These are phyloP conservation scores for rat (Rattus norvegicus) DNA, from an alignment of 2,113 vertebrate species.

Conservation along the genomic window DNA sequence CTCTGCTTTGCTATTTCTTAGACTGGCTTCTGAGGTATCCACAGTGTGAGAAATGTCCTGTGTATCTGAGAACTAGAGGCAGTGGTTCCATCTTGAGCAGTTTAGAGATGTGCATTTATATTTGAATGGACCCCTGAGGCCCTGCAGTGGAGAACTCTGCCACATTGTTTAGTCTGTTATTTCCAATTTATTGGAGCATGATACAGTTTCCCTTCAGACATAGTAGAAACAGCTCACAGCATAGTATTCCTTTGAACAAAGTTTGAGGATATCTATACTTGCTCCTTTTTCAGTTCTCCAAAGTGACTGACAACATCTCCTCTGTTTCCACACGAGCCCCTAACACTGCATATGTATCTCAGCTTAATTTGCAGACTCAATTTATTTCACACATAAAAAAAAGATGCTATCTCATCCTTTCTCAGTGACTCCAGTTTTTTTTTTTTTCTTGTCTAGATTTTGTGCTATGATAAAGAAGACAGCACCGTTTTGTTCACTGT, in stretches of 20 bases:
- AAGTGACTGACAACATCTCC: not conserved
- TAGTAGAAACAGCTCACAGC: not conserved
- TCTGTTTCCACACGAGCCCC: not conserved
- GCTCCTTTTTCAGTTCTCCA: not conserved
- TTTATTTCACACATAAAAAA: conserved; percentile 4
- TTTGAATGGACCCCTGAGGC: not conserved
- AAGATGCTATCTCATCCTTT: not conserved
- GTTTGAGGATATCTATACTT: conserved; percentile 4
- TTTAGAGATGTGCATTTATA: not conserved
- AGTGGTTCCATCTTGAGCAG: not conserved
- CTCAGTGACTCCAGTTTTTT: not conserved
- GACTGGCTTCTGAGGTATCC: not conserved
- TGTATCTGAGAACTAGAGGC: not conserved
- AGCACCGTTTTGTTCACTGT: conserved; percentile 41
- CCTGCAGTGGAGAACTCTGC: not conserved
- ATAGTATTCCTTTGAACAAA: not conserved
- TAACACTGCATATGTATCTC: not conserved
- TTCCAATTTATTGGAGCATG: not conserved
- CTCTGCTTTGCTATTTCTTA: not conserved
- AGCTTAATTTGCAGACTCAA: conserved; percentile 20
- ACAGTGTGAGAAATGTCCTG: not conserved
- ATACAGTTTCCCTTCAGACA: not conserved
- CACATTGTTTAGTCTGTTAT: not conserved
- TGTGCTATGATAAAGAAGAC: not conserved
- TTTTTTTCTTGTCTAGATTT: conserved; percentile 33